A percentile compares a stretch with the other conserved stretches of the same genome.
Evolutionary conservation across 2,888 invertebrate species (phyloP).

Genomic region (Ommatoiulus sabulosus): DNA sequence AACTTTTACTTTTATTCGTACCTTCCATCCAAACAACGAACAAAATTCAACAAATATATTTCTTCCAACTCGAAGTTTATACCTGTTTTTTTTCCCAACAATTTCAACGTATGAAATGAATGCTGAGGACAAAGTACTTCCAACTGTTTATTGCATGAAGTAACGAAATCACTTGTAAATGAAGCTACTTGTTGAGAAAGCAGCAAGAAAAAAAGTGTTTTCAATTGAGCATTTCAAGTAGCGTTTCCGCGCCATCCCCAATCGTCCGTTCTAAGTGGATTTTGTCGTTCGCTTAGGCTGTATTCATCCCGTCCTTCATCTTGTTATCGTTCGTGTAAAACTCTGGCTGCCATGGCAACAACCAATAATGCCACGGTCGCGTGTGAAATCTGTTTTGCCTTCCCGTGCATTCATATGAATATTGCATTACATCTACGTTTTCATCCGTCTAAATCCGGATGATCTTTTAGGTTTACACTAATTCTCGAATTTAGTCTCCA

Average conservation of each 20-base stretch:
- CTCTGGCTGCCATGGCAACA: neutral
- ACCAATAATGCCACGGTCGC: neutral
- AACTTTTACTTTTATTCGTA: no score
- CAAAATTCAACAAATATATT: no score
- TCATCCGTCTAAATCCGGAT: neutral
- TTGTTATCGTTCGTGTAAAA: neutral
- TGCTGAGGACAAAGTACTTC: neutral
- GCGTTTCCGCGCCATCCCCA: neutral
- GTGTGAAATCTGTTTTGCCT: neutral
- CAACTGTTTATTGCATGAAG: neutral
- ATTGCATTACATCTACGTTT: neutral
- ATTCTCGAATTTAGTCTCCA: no score
- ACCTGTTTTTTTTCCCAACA: no score
- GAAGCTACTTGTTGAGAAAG: neutral
- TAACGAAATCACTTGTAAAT: neutral
- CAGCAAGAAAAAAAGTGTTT: neutral
- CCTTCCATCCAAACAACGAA: no score
- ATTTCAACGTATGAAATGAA: neutral
- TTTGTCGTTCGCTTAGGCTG: neutral
- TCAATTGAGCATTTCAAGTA: neutral
- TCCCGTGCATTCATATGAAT: neutral
- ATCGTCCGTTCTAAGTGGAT: neutral
- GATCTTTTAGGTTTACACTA: no score
- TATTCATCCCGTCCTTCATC: neutral
- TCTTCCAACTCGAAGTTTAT: no score